Evolutionary conservation across 1,140 invertebrate species (phyloP).

Genomic region (Drosophila virilis): DNA sequence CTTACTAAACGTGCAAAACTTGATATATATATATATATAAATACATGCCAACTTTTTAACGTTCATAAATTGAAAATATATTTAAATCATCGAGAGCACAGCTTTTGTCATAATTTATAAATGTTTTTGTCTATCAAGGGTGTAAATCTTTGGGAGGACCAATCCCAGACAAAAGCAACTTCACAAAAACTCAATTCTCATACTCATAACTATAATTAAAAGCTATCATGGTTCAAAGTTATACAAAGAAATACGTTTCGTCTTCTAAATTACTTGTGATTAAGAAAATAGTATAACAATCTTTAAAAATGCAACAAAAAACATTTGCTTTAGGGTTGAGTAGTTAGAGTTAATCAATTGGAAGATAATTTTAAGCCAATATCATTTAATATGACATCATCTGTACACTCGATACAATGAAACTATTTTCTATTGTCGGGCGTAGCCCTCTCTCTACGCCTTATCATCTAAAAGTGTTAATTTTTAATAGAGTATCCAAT

Average conservation of each 20-base stretch:
- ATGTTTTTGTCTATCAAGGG: no score
- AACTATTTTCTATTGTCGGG: no score
- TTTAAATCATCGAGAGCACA: neutral
- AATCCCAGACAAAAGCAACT: slow-evolving; percentile 4
- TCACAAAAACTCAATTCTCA: neutral
- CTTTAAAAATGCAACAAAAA: neutral
- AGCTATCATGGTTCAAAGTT: neutral
- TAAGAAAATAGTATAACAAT: neutral
- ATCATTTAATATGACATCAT: no score
- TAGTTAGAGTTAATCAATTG: no score
- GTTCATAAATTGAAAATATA: neutral
- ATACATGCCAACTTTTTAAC: neutral
- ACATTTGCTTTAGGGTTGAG: neutral
- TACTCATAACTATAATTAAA: neutral
- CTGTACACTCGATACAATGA: no score
- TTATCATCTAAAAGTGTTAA: no score
- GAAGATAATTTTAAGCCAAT: no score
- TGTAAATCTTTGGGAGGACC: no score
- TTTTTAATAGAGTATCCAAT: no score
- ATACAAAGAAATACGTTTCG: neutral
- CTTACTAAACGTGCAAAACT: neutral
- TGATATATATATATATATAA: neutral
- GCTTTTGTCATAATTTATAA: neutral
- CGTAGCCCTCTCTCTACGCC: no score
- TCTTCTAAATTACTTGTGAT: neutral